phyloP scores from a whole-genome alignment of 2,888 invertebrate genomes.

The Diadegma fenestrale region DNA sequence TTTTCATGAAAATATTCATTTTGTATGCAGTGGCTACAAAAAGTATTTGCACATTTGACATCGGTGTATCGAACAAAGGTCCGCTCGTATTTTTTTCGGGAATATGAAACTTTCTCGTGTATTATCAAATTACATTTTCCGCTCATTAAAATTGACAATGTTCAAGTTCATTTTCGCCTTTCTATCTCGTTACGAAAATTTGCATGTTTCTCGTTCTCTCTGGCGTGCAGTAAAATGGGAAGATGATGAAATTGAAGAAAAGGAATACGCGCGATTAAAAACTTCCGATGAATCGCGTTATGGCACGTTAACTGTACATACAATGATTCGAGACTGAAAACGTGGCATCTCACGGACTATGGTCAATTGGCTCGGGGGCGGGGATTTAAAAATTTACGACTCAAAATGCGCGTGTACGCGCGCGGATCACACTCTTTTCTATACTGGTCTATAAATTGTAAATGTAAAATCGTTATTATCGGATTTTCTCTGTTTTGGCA shows the following conservation, averaged over 20 bases:
- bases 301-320: conserved; percentile 73
- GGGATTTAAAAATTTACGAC: conserved; percentile 25
- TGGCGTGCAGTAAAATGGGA: not conserved
- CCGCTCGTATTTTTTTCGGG: too few relatives aligned
- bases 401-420: conserved; percentile 26
- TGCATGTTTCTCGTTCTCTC: too few relatives aligned
- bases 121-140: too few relatives aligned
- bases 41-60: too few relatives aligned
- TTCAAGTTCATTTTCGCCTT: too few relatives aligned
- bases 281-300: conserved; percentile 67
- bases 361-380: conserved; percentile 57
- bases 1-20: too few relatives aligned
- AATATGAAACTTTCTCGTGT: too few relatives aligned
- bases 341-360: conserved; percentile 40
- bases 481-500: conserved; percentile 73
- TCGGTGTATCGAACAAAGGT: too few relatives aligned
- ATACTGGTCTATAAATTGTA: conserved; percentile 53
- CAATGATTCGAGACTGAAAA: conserved; percentile 59
- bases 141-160: too few relatives aligned
- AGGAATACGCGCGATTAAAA: conserved; percentile 32
- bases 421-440: not conserved
- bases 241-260: not conserved
- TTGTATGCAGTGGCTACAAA: too few relatives aligned
- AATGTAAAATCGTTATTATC: conserved; percentile 65
- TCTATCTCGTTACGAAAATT: too few relatives aligned